phyloP scores from a whole-genome alignment of 2,797 vertebrate genomes.

The Tenualosa ilisha region DNA sequence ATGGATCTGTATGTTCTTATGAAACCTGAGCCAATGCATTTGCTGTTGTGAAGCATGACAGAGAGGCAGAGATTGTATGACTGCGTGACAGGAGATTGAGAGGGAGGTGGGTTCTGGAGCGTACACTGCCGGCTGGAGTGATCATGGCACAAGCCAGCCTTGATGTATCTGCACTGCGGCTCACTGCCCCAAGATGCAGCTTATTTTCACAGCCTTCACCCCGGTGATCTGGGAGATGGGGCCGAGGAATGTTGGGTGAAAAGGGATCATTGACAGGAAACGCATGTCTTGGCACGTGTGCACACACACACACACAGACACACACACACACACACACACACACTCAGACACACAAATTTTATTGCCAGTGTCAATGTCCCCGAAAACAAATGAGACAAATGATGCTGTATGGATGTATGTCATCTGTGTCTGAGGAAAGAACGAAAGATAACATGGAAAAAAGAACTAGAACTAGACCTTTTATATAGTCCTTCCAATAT shows the following conservation, averaged over 20 bases:
- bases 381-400: too few relatives aligned
- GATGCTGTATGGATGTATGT: too few relatives aligned
- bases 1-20: too few relatives aligned
- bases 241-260: not conserved
- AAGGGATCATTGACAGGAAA: not conserved
- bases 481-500: not conserved
- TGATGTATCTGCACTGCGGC: slow-evolving; percentile 5
- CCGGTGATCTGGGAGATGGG: not conserved
- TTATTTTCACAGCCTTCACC: slow-evolving; percentile 24
- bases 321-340: not conserved
- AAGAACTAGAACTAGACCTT: too few relatives aligned
- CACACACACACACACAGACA: not conserved
- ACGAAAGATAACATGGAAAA: too few relatives aligned
- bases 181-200: slow-evolving; percentile 8
- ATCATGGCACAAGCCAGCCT: slow-evolving; percentile 25
- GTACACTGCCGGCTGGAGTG: slow-evolving; percentile 19
- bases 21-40: not conserved
- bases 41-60: not conserved
- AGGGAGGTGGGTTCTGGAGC: not conserved
- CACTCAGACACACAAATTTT: not conserved
- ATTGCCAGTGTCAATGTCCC: too few relatives aligned
- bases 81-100: slow-evolving; percentile 4
- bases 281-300: not conserved
- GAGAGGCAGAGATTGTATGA: not conserved
- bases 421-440: too few relatives aligned